Conservation (phyloP, 2,888 invertebrate genomes). For the Ochropleura leucogaster region DNA sequence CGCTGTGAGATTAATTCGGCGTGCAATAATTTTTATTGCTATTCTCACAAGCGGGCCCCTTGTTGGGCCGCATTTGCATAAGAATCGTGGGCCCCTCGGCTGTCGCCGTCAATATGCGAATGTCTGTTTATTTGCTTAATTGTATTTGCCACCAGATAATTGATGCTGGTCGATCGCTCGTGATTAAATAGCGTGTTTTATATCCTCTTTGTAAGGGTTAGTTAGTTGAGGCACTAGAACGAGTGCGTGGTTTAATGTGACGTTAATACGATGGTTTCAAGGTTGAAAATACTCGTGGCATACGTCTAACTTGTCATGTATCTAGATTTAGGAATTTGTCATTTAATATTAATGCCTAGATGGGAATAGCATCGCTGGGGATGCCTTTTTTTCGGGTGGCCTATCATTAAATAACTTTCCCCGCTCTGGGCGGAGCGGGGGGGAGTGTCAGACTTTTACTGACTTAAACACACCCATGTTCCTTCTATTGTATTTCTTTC, state of each 20-base stretch:
- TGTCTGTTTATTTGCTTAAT: constrained; percentile 85
- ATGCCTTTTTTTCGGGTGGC: too few relatives aligned
- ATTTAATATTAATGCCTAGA: too few relatives aligned
- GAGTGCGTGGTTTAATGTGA: not conserved
- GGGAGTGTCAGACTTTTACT: too few relatives aligned
- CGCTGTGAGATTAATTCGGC: constrained; percentile 59
- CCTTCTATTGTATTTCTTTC: too few relatives aligned
- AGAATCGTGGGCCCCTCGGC: constrained; percentile 78
- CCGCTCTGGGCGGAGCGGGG: too few relatives aligned
- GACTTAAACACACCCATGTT: too few relatives aligned
- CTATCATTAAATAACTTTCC: too few relatives aligned
- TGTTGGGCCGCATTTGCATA: constrained; percentile 82
- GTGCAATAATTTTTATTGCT: constrained; percentile 75
- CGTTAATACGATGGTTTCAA: not conserved
- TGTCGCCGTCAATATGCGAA: constrained; percentile 78
- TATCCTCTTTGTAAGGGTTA: constrained; percentile 47
- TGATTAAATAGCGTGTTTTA: constrained; percentile 55
- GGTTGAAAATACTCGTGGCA: not conserved
- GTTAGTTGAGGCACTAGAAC: not conserved
- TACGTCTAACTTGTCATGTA: not conserved
- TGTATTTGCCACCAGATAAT: constrained; percentile 79
- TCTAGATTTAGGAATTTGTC: not conserved
- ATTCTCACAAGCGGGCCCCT: constrained; percentile 75
- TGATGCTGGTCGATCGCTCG: constrained; percentile 62
- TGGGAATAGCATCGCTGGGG: too few relatives aligned